Evolutionary conservation across 2,888 invertebrate species (phyloP), one percentile per base, ranked within the genome.

Genomic region (Phasia obesa): DNA sequence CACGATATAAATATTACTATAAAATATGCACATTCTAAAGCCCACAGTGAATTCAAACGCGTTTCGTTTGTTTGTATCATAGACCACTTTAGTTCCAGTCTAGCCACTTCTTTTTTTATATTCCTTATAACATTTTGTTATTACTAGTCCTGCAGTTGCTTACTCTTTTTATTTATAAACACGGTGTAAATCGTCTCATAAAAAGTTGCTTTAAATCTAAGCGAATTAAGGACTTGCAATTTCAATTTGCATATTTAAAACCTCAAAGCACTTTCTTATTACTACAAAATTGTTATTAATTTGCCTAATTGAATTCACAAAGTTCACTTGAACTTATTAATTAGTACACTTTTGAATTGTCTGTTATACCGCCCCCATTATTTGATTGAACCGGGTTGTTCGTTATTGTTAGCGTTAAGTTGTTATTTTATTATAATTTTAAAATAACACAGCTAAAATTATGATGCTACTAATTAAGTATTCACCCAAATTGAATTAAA

Each of bases 401-500:
- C 25, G 42, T 44, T 17, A 31, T 55, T 51, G 35, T 35, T 59
- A 11, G 5, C 5, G 17, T 51, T 51, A n/a, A n/a, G 19, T 21
- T 47, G 6, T 42, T 7, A 5, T 0, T 35, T 35, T 35, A 11
- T 62, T 42, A 42, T 2, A 11, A 47, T 13, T 17, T 6, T 7
- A 19, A 25, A 49, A 13, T 0, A 49, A 51, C 15, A 19, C 21
- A 15, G 19, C 21, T 49, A 5, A 7, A 49, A 49, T 35, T 35
- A 65, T 51, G 15, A 53, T 42, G 9, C 19, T 17, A 13, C 49
- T 67, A 76, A 76, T 76, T 59, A 67, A 59, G 19, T 67, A 49
- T 59, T 42, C 19, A 57, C 27, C 2, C 1, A 59, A 67, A 49
- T 38, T 57, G 15, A 75, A 38, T 67, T 49, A 49, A 59, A 65